These are phyloP conservation scores for Selene dorsalis DNA, from an alignment of 2,797 vertebrate species.

Conservation along the genomic window DNA sequence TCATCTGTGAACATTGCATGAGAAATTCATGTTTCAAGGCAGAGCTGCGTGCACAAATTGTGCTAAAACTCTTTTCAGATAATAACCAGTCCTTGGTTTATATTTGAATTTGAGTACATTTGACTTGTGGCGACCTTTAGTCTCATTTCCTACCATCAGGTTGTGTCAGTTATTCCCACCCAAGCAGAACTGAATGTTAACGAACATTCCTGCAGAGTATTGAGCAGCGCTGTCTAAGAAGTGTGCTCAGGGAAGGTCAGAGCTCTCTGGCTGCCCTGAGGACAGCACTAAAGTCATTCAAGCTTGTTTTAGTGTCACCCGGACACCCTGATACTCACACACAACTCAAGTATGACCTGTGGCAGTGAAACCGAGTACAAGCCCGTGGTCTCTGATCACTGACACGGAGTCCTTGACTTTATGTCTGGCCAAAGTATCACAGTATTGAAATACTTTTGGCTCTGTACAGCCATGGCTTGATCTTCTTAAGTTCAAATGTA, in stretches of 20 bases:
- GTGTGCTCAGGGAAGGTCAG: constrained; percentile 73
- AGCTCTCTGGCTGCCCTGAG: constrained; percentile 73
- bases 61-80: constrained; percentile 21
- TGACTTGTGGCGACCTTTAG: constrained; percentile 39
- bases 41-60: not conserved
- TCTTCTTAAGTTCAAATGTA: constrained; percentile 13
- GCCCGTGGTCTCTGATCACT: constrained; percentile 59
- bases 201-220: constrained; percentile 67
- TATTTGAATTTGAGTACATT: constrained; percentile 15
- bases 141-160: constrained; percentile 40
- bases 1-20: constrained; percentile 54
- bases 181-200: constrained; percentile 71
- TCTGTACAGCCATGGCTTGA: not conserved
- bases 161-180: constrained; percentile 49
- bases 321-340: constrained; percentile 73
- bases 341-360: constrained; percentile 65
- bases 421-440: constrained; percentile 21
- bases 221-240: constrained; percentile 70
- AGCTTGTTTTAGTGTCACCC: constrained; percentile 78
- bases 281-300: constrained; percentile 82
- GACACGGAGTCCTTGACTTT: constrained; percentile 55
- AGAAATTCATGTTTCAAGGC: constrained; percentile 48
- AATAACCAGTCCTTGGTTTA: constrained; percentile 24
- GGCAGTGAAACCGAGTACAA: constrained; percentile 66
- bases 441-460: constrained; percentile 35